Evolutionary conservation across 2,888 invertebrate genomes (phyloP), one percentile per base, ranked within the genome.

Genomic region (Anoncus sp.): DNA sequence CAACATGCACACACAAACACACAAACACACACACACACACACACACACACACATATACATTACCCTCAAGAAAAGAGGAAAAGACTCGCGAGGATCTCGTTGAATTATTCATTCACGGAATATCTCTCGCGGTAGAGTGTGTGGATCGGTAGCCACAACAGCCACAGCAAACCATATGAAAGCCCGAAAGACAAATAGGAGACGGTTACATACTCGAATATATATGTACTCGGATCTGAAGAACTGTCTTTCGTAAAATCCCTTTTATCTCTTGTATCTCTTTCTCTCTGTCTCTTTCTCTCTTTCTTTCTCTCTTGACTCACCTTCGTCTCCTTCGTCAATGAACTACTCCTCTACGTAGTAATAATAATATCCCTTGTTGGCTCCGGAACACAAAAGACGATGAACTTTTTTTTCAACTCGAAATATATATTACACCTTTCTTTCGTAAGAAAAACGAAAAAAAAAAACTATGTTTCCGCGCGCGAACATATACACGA

Each of bases 21-120:
- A 57, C 57, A 49, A 45, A 35, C 12, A 60, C 22, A n/a, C n/a
- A 51, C n/a, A 18, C 31, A 69, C 20, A 16, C 18, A 5, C 22
- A 12, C 9, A 43, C 1, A 53, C 16, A 57, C 18, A 55, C 14
- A 31, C 16, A 57, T 22, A 63, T 69, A n/a, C 14, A 51, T 47
- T 45, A 75, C 22, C 10, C 51, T 45, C 72, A 66, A 60, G 62
- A 72, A 59, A 65, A 31, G 69, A 75, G 65, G 45, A 66, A 76
- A 49, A 49, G 22, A 22, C 55, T 51, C 62, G 66, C 72, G 77
- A 60, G 70, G 71, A 72, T 49, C 51, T 67, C 73, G 70, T 75
- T 81, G 75, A 81, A 81, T 79, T 73, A 81, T 81, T 81, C 80
- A 81, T 81, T 79, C 62, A 67, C 24, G 71, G 78, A 78, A 75